Percentiles rank a stretch among this genome's conserved stretches.
Conservation (phyloP, 1,140 invertebrate species). For the Aphelenchoides avenae region DNA sequence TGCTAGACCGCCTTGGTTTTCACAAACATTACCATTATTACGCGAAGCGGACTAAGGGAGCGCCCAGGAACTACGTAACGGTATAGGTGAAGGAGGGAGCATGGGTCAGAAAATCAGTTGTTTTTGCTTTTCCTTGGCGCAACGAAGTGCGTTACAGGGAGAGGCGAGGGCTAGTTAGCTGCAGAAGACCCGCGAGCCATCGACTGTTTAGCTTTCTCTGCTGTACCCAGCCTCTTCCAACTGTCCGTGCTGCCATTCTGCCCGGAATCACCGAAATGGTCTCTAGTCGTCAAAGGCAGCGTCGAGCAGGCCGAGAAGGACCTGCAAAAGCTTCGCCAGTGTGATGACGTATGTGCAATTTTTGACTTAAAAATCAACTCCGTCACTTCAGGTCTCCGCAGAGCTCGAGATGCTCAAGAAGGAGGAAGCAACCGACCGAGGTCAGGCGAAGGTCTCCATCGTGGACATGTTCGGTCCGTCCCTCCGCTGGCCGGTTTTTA, state of each 20-base stretch:
- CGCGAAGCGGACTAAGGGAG: too few relatives aligned
- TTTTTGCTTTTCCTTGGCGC: too few relatives aligned
- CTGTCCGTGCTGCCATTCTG: slow-evolving; percentile 74
- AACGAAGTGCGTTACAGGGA: too few relatives aligned
- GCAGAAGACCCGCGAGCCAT: too few relatives aligned
- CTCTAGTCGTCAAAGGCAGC: slow-evolving; percentile 62
- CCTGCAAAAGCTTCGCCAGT: slow-evolving; percentile 49
- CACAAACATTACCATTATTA: too few relatives aligned
- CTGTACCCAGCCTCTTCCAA: slow-evolving; percentile 73
- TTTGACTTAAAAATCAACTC: too few relatives aligned
- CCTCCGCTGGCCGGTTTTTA: slow-evolving; percentile 64
- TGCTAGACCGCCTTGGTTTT: too few relatives aligned
- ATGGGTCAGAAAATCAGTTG: too few relatives aligned
- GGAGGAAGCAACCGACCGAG: slow-evolving; percentile 30
- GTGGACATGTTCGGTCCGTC: slow-evolving; percentile 45
- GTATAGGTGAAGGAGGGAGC: too few relatives aligned
- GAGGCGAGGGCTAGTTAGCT: too few relatives aligned
- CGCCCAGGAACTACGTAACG: too few relatives aligned
- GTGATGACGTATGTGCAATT: slow-evolving; percentile 38
- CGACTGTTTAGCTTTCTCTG: slow-evolving; percentile 68
- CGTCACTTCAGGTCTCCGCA: slow-evolving; percentile 24
- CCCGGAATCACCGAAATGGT: slow-evolving; percentile 81
- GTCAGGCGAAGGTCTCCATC: slow-evolving; percentile 35
- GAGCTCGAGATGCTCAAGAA: slow-evolving; percentile 51
- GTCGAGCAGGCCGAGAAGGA: slow-evolving; percentile 52